A percentile compares a stretch with the other conserved stretches of the same genome.
phyloP scores from a whole-genome alignment of 2,888 invertebrate species.

The Diarsia brunnea region DNA sequence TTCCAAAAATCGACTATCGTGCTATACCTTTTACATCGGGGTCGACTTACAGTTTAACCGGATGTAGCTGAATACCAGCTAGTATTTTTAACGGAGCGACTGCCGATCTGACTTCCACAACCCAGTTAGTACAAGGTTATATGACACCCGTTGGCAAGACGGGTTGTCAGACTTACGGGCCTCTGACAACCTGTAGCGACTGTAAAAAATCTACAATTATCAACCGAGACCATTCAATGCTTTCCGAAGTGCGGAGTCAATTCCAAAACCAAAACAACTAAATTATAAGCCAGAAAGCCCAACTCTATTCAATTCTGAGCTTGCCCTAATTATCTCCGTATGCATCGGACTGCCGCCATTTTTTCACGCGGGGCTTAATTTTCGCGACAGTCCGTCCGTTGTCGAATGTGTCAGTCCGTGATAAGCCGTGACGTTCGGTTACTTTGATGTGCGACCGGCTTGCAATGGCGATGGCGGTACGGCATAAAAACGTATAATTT shows the following conservation, averaged over 20 bases:
- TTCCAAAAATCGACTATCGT: constrained; percentile 14
- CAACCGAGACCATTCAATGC: too few species aligned
- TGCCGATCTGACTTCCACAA: too few species aligned
- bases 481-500: constrained; percentile 64
- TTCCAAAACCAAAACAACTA: constrained; percentile 24
- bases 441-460: constrained; percentile 78
- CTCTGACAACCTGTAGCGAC: too few species aligned
- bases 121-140: too few species aligned
- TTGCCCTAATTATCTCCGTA: constrained; percentile 75
- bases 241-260: too few species aligned
- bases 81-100: too few species aligned
- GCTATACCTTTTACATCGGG: too few species aligned
- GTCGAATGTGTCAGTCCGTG: constrained; percentile 81
- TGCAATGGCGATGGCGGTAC: constrained; percentile 58
- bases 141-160: too few species aligned
- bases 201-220: too few species aligned
- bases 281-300: constrained; percentile 32
- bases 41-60: too few species aligned
- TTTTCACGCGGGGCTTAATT: constrained; percentile 77
- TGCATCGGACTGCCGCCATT: constrained; percentile 64
- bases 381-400: constrained; percentile 78
- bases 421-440: constrained; percentile 79
- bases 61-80: too few species aligned
- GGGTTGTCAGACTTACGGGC: too few species aligned
- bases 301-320: constrained; percentile 61